phyloP scores from a whole-genome alignment of 2,888 invertebrate genomes.

The Bimastos eiseni region DNA sequence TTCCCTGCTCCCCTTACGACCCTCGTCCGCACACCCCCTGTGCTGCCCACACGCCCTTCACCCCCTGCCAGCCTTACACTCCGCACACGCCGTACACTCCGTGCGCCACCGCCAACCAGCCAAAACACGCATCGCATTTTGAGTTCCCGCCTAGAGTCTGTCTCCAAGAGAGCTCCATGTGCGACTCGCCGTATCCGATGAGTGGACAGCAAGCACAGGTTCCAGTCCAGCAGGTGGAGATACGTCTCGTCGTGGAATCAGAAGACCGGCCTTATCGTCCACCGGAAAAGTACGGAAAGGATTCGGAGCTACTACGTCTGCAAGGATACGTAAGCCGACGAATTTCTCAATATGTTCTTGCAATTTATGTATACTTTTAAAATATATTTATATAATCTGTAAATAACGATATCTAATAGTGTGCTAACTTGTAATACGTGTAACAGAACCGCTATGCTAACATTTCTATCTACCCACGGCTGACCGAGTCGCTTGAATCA shows the following conservation, averaged over 20 bases:
- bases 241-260: not conserved
- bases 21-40: conserved; percentile 33
- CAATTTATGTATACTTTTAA: not conserved
- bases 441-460: too few relatives aligned
- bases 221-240: not conserved
- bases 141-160: conserved; percentile 31
- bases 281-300: not conserved
- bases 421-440: too few relatives aligned
- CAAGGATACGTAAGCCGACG: not conserved
- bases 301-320: not conserved
- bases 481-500: too few relatives aligned
- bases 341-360: not conserved
- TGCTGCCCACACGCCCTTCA: conserved; percentile 30
- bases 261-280: not conserved
- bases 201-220: not conserved
- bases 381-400: too few relatives aligned
- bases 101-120: conserved; percentile 23
- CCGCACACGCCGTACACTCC: conserved; percentile 45
- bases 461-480: too few relatives aligned
- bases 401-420: too few relatives aligned
- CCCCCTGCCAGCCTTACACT: conserved; percentile 40
- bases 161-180: not conserved
- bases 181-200: not conserved
- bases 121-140: conserved; percentile 36
- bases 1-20: not conserved